phyloP scores from a whole-genome alignment of 2,113 vertebrate genomes.

The Nyctibius bracteatus region DNA sequence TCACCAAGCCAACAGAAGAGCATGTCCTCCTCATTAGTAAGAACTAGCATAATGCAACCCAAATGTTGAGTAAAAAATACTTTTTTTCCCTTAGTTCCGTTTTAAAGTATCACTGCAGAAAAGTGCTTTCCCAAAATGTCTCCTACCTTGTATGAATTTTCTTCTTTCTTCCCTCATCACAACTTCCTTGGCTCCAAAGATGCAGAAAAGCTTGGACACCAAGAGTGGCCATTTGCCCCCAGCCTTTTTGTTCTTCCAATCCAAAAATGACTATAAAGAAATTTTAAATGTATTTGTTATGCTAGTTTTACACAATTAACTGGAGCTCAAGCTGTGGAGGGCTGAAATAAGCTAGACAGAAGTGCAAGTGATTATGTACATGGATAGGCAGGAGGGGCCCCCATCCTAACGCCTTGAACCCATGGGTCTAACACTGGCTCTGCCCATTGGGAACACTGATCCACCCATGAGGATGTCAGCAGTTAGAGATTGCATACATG shows the following conservation, averaged over 20 bases:
- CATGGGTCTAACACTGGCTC: not conserved
- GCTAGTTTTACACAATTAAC: not conserved
- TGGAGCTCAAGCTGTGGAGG: not conserved
- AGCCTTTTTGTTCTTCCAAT: not conserved
- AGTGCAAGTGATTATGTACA: not conserved
- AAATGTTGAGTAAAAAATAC: not conserved
- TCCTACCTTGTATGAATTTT: not conserved
- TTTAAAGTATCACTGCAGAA: not conserved
- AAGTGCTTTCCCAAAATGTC: not conserved
- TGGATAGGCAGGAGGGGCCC: not conserved
- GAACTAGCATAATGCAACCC: not conserved
- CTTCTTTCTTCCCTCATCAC: not conserved
- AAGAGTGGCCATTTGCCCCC: not conserved
- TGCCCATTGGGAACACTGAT: not conserved
- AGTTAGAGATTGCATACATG: not conserved
- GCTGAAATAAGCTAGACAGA: not conserved
- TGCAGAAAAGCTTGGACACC: not conserved
- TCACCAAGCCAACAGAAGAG: not conserved
- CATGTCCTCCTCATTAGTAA: not conserved
- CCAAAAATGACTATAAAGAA: not conserved
- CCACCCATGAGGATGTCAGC: not conserved
- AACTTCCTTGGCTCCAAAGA: not conserved
- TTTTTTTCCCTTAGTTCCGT: not conserved
- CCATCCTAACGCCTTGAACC: not conserved
- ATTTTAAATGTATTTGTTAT: not conserved